Conservation (phyloP, 2,797 vertebrate genomes). For the Cuculus canorus region DNA sequence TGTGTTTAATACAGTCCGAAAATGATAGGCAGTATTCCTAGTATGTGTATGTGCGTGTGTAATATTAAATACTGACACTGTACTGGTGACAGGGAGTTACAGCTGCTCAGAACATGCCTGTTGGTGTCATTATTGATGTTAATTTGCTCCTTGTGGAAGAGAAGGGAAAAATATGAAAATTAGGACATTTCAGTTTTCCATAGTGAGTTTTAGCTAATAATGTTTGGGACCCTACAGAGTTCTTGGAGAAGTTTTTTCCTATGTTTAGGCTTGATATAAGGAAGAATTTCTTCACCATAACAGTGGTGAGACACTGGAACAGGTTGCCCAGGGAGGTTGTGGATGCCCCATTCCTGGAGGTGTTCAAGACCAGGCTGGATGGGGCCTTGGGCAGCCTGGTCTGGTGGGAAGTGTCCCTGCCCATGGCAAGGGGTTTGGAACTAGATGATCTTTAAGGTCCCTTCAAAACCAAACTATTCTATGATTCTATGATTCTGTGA, state of each 20-base stretch:
- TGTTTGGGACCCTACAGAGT: neutral
- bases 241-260: neutral
- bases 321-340: too few relatives aligned
- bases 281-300: too few relatives aligned
- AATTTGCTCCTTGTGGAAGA: neutral
- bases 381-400: too few relatives aligned
- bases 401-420: too few relatives aligned
- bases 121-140: neutral
- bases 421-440: too few relatives aligned
- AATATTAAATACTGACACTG: neutral
- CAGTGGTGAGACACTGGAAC: too few relatives aligned
- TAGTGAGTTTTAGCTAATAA: neutral
- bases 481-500: too few relatives aligned
- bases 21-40: neutral
- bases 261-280: too few relatives aligned
- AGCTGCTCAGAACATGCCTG: neutral
- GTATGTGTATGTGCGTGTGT: neutral
- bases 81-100: neutral
- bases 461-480: too few relatives aligned
- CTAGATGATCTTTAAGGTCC: too few relatives aligned
- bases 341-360: too few relatives aligned
- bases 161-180: neutral
- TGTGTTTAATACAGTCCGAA: neutral
- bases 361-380: too few relatives aligned
- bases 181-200: neutral